A percentile compares a stretch with the other conserved stretches of the same genome.
Conservation (phyloP, 2,797 vertebrate genomes). For the Danionella dracula region DNA sequence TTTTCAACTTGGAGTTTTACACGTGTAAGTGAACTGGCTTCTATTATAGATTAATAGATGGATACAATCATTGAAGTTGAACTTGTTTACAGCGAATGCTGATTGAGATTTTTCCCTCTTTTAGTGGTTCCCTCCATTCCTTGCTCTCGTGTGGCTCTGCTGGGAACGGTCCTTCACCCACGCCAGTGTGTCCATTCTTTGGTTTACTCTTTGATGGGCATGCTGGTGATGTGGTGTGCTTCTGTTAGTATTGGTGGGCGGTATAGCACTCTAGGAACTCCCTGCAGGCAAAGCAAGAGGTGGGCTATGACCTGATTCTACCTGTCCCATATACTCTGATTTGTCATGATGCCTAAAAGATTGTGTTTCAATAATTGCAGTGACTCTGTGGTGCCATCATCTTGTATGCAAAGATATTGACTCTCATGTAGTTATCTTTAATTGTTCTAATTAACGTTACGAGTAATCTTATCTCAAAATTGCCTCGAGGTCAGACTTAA, state of each 20-base stretch:
- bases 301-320: conserved; percentile 51
- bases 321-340: not conserved
- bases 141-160: conserved; percentile 83
- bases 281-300: conserved; percentile 71
- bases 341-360: not conserved
- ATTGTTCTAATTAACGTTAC: conserved; percentile 4
- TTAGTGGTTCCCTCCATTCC: conserved; percentile 87
- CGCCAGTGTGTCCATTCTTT: conserved; percentile 80
- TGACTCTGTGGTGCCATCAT: not conserved
- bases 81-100: not conserved
- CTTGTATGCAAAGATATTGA: not conserved
- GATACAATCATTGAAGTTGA: not conserved
- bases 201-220: conserved; percentile 79
- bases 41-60: not conserved
- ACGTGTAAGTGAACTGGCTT: conserved; percentile 68
- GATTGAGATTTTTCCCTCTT: conserved; percentile 2
- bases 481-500: not conserved
- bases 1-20: conserved; percentile 86
- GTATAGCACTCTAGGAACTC: conserved; percentile 72
- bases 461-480: conserved; percentile 14
- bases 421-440: not conserved
- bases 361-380: conserved; percentile 14
- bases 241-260: conserved; percentile 76
- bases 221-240: conserved; percentile 85
- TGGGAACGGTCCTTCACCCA: conserved; percentile 87